Conservation (phyloP, 2,113 vertebrate genomes). For the Corapipo altera region DNA sequence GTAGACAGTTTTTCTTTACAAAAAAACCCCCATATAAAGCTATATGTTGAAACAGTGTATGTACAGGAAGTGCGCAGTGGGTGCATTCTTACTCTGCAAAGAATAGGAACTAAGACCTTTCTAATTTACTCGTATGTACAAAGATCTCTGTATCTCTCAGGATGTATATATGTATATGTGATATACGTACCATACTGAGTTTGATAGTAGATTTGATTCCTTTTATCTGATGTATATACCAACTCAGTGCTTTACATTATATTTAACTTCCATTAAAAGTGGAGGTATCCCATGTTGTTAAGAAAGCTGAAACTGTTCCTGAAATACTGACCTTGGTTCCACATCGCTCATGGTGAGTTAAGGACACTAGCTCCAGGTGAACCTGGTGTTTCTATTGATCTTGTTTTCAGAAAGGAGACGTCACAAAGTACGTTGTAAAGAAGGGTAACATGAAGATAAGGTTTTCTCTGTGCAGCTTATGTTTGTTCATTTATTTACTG, state of each 20-base stretch:
- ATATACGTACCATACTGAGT: not conserved
- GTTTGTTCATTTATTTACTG: not conserved
- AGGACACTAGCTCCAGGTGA: not conserved
- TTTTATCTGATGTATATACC: not conserved
- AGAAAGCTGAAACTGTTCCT: not conserved
- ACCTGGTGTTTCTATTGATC: not conserved
- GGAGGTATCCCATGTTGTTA: rapidly evolving
- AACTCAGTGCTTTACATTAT: not conserved
- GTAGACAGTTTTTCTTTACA: not conserved
- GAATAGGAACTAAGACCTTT: not conserved
- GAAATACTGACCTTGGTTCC: not conserved
- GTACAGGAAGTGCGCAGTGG: not conserved
- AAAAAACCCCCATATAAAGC: not conserved
- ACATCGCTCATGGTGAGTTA: not conserved
- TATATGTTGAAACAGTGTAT: not conserved
- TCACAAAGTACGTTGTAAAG: not conserved
- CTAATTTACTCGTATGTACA: not conserved
- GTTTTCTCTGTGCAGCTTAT: not conserved
- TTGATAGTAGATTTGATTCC: not conserved
- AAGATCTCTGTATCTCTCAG: rapidly evolving
- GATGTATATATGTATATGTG: not conserved
- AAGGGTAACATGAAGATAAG: not conserved
- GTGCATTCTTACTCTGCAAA: not conserved
- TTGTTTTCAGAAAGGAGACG: not conserved
- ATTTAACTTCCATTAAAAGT: not conserved